Evolutionary conservation across 2,113 vertebrate genomes (phyloP).

Genomic region (Engystomops pustulosus): DNA sequence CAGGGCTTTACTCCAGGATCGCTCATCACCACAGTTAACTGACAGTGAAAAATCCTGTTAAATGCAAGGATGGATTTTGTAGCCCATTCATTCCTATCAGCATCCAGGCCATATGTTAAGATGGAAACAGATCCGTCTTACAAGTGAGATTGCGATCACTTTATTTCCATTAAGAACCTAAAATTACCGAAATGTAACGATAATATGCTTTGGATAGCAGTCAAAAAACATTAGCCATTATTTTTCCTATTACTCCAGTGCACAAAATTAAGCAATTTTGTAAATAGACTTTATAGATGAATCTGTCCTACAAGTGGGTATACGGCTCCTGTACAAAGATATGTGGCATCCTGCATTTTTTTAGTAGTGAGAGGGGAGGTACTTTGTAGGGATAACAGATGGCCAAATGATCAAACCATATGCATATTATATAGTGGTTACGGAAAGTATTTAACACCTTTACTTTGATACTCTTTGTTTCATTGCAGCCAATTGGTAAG

Average conservation of each 20-base stretch:
- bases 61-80: not conserved
- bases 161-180: not conserved
- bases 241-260: not conserved
- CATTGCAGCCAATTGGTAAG: no score
- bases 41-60: slow-evolving; percentile 29
- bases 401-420: no score
- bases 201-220: not conserved
- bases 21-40: slow-evolving; percentile 27
- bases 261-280: not conserved
- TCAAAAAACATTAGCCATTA: not conserved
- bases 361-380: no score
- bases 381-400: no score
- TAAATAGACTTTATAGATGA: no score
- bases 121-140: not conserved
- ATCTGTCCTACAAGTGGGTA: no score
- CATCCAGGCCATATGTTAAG: not conserved
- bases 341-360: no score
- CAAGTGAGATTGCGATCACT: not conserved
- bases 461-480: no score
- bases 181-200: not conserved
- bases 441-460: no score
- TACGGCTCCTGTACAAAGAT: no score
- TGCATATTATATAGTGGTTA: no score
- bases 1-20: not conserved
- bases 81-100: not conserved